Evolutionary conservation across 2,888 invertebrate species (phyloP).

Genomic region (Camponotus fellah): DNA sequence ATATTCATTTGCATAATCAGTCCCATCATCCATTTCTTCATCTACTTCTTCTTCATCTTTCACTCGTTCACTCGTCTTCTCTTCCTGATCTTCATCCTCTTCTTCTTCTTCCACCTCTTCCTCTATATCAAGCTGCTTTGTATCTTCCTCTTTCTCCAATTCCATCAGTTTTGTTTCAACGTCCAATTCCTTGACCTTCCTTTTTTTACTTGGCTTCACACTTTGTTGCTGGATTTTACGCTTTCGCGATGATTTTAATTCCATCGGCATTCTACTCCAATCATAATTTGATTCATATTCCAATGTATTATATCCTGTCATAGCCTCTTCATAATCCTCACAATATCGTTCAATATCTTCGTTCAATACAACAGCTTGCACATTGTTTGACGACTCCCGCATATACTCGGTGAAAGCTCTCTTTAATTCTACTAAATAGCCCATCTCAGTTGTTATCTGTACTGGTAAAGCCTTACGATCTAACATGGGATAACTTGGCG

Average conservation of each 20-base stretch:
- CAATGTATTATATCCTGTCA: constrained; percentile 66
- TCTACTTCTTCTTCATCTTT: constrained; percentile 90
- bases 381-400: constrained; percentile 90
- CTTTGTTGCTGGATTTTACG: constrained; percentile 64
- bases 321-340: constrained; percentile 80
- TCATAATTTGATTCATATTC: constrained; percentile 79
- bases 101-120: constrained; percentile 85
- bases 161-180: constrained; percentile 87
- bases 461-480: constrained; percentile 86
- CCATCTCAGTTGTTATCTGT: constrained; percentile 86
- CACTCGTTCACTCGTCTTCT: constrained; percentile 88
- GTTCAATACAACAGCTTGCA: constrained; percentile 76
- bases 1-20: constrained; percentile 95
- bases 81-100: constrained; percentile 86
- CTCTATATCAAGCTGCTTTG: constrained; percentile 68
- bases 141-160: constrained; percentile 89
- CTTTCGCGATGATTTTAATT: constrained; percentile 77
- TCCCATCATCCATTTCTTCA: constrained; percentile 95
- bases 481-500: constrained; percentile 85
- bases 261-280: constrained; percentile 81
- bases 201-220: constrained; percentile 64
- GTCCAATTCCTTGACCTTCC: constrained; percentile 72
- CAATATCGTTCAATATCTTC: constrained; percentile 84
- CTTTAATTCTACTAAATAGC: constrained; percentile 91
- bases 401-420: constrained; percentile 91